A percentile compares a stretch with the other conserved stretches of the same genome.
Evolutionary conservation across 1,140 invertebrate genomes (phyloP).

Genomic region (Zaprionus kolodkinae): DNA sequence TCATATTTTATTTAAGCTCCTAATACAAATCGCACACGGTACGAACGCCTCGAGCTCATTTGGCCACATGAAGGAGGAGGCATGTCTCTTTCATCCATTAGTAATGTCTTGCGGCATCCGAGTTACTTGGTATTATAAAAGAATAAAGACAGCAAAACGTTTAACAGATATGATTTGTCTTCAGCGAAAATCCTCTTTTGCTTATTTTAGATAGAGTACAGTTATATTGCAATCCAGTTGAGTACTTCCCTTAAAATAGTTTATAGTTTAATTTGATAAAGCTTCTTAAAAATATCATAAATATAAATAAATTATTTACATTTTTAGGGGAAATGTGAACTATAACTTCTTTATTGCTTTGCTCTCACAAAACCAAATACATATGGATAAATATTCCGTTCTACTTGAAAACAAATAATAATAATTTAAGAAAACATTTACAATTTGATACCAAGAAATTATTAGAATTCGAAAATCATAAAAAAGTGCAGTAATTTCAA

Average conservation of each 20-base stretch:
- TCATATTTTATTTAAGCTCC: slow-evolving; percentile 49
- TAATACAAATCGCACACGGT: slow-evolving; percentile 12
- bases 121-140: slow-evolving; percentile 15
- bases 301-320: neutral
- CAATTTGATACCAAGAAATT: neutral
- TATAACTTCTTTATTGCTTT: too few species aligned
- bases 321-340: too few species aligned
- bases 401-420: neutral
- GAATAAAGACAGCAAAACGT: slow-evolving; percentile 13
- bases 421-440: neutral
- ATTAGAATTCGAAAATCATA: neutral
- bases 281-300: neutral
- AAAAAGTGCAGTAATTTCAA: slow-evolving; percentile 9
- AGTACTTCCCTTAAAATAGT: neutral
- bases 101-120: neutral
- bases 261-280: too few species aligned
- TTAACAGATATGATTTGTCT: slow-evolving; percentile 14
- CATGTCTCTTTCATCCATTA: slow-evolving; percentile 37
- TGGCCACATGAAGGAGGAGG: slow-evolving; percentile 19
- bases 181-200: neutral
- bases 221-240: neutral
- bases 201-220: neutral
- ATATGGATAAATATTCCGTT: neutral
- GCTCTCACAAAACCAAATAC: neutral
- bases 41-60: neutral